Evolutionary conservation across 1,140 invertebrate genomes (phyloP), one percentile per base, ranked within the genome.

Genomic region (Anastatus disparis): DNA sequence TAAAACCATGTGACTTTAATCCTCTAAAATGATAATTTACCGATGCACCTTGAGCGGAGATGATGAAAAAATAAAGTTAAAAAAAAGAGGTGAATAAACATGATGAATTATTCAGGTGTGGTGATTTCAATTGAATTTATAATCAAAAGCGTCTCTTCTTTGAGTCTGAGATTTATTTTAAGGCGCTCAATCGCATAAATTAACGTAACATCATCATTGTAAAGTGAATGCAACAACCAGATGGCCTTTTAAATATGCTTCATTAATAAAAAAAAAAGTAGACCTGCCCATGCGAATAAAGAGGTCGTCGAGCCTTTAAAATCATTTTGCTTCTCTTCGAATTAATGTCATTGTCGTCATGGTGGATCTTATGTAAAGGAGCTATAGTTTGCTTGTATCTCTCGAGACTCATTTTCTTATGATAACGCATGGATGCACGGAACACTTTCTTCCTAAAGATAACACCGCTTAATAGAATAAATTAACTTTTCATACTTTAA

Each of bases 211-310:
- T 20, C 56, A 44, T 55, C 15, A 65, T 70, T 42, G 48, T 10
- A 38, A 56, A 46, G 44, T 15, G 42, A 35, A 65, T 40, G 53
- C 38, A n/a, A 35, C 15, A 15, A 29, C 15, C 2, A 29, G 31
- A 42, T 46, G 66, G 63, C 44, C 65, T 53, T 10, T 52, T 66
- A 66, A 70, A 66, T 50, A 46, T 50, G 35, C n/a, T n/a, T n/a
- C n/a, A n/a, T n/a, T n/a, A n/a, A 71, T 75, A 68, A 75, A 79
- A 74, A 77, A 75, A 77, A 70, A 79, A 9, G 38, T 15, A 7
- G 50, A 42, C 10, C 73, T 66, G 75, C 70, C 72, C 55, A 38
- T 40, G 71, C 53, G 66, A 76, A 79, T 76, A 73, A 72, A 73
- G 65, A 46, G 44, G 29, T 68, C 17, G 46, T 17, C n/a, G 17